Conservation (phyloP, 2,797 vertebrate species). For the Melopsittacus undulatus region DNA sequence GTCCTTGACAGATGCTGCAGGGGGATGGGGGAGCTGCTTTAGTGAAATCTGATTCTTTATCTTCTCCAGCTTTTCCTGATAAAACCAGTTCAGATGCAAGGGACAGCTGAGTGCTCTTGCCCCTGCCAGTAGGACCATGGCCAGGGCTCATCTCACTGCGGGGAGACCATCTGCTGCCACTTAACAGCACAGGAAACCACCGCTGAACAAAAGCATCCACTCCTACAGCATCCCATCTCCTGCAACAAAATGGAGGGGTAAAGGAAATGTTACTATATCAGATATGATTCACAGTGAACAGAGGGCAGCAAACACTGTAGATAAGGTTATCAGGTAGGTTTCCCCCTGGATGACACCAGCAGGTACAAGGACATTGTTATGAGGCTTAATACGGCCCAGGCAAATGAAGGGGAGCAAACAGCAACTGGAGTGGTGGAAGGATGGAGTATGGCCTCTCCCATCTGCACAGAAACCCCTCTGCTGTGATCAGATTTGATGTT, state of each 20-base stretch:
- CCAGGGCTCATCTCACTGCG: conserved; percentile 66
- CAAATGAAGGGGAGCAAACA: not conserved
- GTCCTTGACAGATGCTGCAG: conserved; percentile 54
- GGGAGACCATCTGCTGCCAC: conserved; percentile 72
- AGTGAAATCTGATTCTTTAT: conserved; percentile 58
- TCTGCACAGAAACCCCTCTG: not conserved
- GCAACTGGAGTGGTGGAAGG: not conserved
- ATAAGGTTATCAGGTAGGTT: not conserved
- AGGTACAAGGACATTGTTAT: not conserved
- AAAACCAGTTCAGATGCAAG: conserved; percentile 62
- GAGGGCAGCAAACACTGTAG: not conserved
- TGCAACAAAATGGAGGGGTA: conserved; percentile 48
- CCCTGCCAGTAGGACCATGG: conserved; percentile 71
- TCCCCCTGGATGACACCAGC: not conserved
- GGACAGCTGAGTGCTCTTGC: conserved; percentile 68
- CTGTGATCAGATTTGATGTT: not conserved
- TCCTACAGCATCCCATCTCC: conserved; percentile 46
- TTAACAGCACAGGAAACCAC: conserved; percentile 72
- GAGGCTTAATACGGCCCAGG: not conserved
- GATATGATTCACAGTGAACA: not conserved
- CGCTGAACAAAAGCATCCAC: conserved; percentile 63
- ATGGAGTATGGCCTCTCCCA: not conserved
- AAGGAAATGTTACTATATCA: not conserved
- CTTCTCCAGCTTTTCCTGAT: conserved; percentile 65
- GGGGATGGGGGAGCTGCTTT: conserved; percentile 41